phyloP scores from a whole-genome alignment of 1,140 invertebrate species.

The Ruditapes philippinarum region DNA sequence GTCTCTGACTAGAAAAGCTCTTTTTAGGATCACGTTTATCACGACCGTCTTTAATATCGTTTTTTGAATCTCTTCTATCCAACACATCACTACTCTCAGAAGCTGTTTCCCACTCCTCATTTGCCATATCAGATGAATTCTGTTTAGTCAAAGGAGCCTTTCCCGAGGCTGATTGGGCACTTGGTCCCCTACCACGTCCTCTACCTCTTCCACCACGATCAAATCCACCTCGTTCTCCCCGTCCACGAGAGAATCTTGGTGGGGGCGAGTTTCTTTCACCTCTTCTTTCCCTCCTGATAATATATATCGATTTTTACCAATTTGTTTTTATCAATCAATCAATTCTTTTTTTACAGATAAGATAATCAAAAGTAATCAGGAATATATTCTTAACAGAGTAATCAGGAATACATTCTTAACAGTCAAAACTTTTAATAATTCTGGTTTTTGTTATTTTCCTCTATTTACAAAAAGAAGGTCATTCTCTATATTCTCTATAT shows the following conservation, averaged over 20 bases:
- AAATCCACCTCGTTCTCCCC: constrained; percentile 74
- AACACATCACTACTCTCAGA: constrained; percentile 89
- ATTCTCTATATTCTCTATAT: too few species aligned
- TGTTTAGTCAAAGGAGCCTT: constrained; percentile 85
- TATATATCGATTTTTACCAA: too few species aligned
- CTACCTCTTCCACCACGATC: constrained; percentile 76
- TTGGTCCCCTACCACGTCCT: constrained; percentile 81
- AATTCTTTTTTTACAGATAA: too few species aligned
- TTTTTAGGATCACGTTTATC: constrained; percentile 84
- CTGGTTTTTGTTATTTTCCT: too few species aligned
- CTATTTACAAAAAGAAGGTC: too few species aligned
- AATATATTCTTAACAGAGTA: too few species aligned
- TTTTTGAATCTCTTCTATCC: constrained; percentile 83
- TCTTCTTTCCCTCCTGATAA: constrained; percentile 76
- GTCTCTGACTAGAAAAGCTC: constrained; percentile 86
- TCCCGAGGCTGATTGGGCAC: constrained; percentile 69
- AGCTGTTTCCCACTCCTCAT: constrained; percentile 89
- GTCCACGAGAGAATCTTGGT: constrained; percentile 78
- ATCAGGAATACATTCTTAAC: too few species aligned
- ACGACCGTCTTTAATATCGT: constrained; percentile 79
- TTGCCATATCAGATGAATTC: constrained; percentile 87
- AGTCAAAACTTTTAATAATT: too few species aligned
- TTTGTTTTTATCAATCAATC: too few species aligned
- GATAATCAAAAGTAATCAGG: too few species aligned
- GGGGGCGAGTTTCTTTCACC: constrained; percentile 81